phyloP scores from a whole-genome alignment of 1,140 invertebrate species.

The Neodiprion pinetum region DNA sequence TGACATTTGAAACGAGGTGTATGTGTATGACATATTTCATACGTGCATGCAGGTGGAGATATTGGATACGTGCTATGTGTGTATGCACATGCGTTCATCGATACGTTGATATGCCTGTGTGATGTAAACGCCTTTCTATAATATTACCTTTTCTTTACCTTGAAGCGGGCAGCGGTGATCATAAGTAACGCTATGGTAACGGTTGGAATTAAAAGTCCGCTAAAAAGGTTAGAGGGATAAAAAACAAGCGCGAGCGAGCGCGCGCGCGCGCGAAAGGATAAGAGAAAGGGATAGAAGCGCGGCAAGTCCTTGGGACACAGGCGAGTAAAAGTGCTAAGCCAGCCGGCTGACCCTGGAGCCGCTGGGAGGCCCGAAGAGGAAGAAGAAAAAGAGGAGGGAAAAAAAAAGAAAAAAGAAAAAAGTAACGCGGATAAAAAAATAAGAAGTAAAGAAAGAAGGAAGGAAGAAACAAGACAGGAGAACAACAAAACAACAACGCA shows the following conservation, averaged over 20 bases:
- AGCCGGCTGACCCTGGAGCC: slow-evolving; percentile 59
- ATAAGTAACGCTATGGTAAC: slow-evolving; percentile 15
- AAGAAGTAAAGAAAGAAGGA: background rate
- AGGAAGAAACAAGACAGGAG: slow-evolving; percentile 27
- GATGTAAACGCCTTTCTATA: background rate
- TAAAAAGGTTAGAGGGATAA: slow-evolving; percentile 55
- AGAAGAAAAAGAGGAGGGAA: background rate
- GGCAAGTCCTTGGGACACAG: slow-evolving; percentile 58
- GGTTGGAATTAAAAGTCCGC: slow-evolving; percentile 48
- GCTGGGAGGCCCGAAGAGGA: slow-evolving; percentile 27
- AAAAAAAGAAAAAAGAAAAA: slow-evolving; percentile 13
- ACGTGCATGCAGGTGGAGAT: too few species aligned
- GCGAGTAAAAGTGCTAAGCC: slow-evolving; percentile 59
- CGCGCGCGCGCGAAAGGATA: slow-evolving; percentile 55
- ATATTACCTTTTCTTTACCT: slow-evolving; percentile 20
- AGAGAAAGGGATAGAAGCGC: slow-evolving; percentile 60
- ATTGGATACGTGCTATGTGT: too few species aligned
- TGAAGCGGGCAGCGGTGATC: slow-evolving; percentile 17
- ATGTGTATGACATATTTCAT: background rate
- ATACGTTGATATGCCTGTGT: too few species aligned
- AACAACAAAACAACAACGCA: slow-evolving; percentile 24
- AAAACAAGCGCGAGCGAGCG: slow-evolving; percentile 41
- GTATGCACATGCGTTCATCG: too few species aligned
- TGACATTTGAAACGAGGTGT: background rate
- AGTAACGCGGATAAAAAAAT: background rate